Base-by-base conservation (phyloP, 2,888 invertebrate genomes). In the Mesochorus sp. region DNA sequence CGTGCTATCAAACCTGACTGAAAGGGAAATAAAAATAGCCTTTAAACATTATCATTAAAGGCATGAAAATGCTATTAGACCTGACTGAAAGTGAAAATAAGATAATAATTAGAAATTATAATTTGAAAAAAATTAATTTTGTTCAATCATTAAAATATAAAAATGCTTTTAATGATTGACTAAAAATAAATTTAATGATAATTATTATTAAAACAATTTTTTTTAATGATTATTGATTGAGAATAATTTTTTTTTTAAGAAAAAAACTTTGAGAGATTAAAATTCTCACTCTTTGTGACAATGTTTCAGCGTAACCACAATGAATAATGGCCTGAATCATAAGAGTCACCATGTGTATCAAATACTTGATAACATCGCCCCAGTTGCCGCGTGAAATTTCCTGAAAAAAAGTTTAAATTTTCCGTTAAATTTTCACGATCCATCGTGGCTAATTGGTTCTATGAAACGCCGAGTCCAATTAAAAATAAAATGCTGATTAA, bases 241-340 rank as follows among this genome's bases (percentile, higher is more conserved):
- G 10, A 3, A 19, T 21, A 19, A 19, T 39, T 37, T 37, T 34
- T 17, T 3, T 34, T 34, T 21, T 47, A 2, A n/a, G n/a, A n/a
- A n/a, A n/a, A n/a, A 5, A 42, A 17, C 17, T 42, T 42, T n/a
- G n/a, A n/a, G n/a, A n/a, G 14, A 17, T 42, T 42, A 3, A 42
- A 34, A 42, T 5, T 26, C 44, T 76, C 31, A 81, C 82, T 74
- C 76, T 64, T 19, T 72, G 49, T 31, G 78, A 80, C 42, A 82
- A 67, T 51, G 21, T 76, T 12, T 76, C 72, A 2, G 80, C 77
- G 12, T 72, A 82, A 1, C 75, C 79, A 49, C 81, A 82, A 31
- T 82, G 80, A 42, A 80, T 71, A 2, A 77, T 42, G n/a, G 77
- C 76, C 47, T 82, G 80, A 4, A 75, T 61, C 5, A 77, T 47